Base-by-base conservation (phyloP, 2,113 vertebrate genomes). In the Peromyscus californicus region DNA sequence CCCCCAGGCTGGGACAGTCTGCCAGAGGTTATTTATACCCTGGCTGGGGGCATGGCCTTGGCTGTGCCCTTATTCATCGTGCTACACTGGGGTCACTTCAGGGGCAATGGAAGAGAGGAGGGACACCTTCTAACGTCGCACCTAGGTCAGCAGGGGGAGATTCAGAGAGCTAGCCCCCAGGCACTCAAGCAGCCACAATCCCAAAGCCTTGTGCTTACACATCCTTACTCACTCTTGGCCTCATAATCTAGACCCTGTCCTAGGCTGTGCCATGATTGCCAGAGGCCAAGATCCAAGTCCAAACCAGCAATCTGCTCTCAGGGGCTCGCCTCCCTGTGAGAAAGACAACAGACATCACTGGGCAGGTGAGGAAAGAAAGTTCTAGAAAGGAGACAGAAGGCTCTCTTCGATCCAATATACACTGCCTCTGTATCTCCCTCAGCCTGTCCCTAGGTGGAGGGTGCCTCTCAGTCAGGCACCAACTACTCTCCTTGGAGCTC, bases 1-100 rank as follows among this genome's bases (percentile, higher is more conserved):
- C 97, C 97, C 95, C 96, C 87, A 93, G 86, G 89, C 76, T 78
- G 91, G 89, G 85, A 83, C n/a, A 70, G 93, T 54, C 97, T 51
- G 95, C 93, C 97, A 98, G 85, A 45, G 96, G 93, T 91, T 96
- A 97, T 97, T 98, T 97, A 96, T 98, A 97, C 86, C 89, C 95
- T 75, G 86, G 89, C 96, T 95, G 95, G 97, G 97, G 97, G 94
- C 93, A 96, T 76, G 94, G 95, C 91, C 85, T 93, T 36, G 76
- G 69, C 29, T n/a, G 33, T 74, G 87, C 51, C 87, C 87, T 74
- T 74, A 92, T 36, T 5, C 7, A 0, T 91, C 61, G 85, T 75
- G 59, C 42, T 78, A 24, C 78, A 15, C 75, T 74, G 79, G 63
- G 89, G 92, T 33, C 22, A 61, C 90, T 63, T 84, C 31, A 59